These are phyloP conservation scores for Ctenomys sociabilis DNA, from an alignment of 2,113 vertebrate species.

Conservation along the genomic window DNA sequence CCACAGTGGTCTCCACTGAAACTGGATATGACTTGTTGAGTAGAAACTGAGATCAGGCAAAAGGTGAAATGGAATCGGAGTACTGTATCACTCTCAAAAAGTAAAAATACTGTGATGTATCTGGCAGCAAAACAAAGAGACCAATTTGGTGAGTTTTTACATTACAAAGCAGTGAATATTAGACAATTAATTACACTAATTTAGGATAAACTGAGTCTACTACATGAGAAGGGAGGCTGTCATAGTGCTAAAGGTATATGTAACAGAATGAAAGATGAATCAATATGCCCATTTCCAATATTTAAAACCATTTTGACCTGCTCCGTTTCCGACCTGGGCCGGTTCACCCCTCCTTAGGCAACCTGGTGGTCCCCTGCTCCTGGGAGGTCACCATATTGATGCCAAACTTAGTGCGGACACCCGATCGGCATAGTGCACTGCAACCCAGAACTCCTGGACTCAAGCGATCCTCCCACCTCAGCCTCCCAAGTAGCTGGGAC, in stretches of 20 bases:
- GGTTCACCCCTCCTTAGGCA: no score
- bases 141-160: neutral
- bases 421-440: no score
- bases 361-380: no score
- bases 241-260: neutral
- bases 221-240: neutral
- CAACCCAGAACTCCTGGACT: no score
- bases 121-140: neutral
- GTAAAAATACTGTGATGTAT: neutral
- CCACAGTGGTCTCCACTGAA: neutral
- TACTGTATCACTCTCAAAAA: neutral
- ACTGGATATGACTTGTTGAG: neutral
- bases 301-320: neutral
- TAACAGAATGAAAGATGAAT: neutral
- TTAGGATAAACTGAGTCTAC: neutral
- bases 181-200: neutral
- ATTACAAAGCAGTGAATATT: neutral
- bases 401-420: no score
- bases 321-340: no score
- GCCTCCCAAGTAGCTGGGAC: no score
- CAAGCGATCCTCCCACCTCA: no score
- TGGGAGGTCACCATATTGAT: no score
- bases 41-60: neutral
- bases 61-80: neutral
- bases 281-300: slow-evolving; percentile 3